These are phyloP conservation scores for Anthopleura xanthogrammica DNA, from an alignment of 92 coral and sea anemone species.

Conservation along the genomic window DNA sequence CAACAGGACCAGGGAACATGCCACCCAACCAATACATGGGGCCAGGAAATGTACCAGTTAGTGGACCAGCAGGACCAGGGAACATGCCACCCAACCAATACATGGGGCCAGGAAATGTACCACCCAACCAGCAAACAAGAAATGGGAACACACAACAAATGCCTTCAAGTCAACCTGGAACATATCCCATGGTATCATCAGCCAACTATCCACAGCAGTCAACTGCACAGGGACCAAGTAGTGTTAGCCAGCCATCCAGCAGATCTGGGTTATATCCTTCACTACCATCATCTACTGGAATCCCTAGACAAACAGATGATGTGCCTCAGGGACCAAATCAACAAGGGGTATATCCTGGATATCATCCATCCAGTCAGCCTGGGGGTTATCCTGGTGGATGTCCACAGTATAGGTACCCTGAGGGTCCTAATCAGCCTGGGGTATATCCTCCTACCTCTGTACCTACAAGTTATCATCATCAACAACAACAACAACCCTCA, in stretches of 20 bases:
- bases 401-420: slow-evolving; percentile 15
- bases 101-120: background rate
- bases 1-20: background rate
- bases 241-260: background rate
- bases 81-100: background rate
- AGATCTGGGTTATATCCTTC: background rate
- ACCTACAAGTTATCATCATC: background rate
- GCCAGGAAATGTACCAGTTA: background rate
- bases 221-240: background rate
- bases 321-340: background rate
- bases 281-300: slow-evolving; percentile 7
- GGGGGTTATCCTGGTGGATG: slow-evolving; percentile 16
- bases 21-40: background rate
- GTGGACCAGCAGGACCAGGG: background rate
- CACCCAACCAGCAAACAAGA: slow-evolving; percentile 12
- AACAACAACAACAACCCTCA: background rate
- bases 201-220: slow-evolving; percentile 5
- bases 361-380: slow-evolving; percentile 1
- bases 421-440: slow-evolving; percentile 2
- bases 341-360: background rate
- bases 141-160: background rate
- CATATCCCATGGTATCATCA: background rate
- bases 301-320: background rate
- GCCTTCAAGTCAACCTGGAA: background rate
- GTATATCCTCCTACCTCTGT: background rate